A percentile compares a stretch with the other conserved stretches of the same genome.
Evolutionary conservation across 1,140 invertebrate species (phyloP).

Genomic region (Camponotus pennsylvanicus): DNA sequence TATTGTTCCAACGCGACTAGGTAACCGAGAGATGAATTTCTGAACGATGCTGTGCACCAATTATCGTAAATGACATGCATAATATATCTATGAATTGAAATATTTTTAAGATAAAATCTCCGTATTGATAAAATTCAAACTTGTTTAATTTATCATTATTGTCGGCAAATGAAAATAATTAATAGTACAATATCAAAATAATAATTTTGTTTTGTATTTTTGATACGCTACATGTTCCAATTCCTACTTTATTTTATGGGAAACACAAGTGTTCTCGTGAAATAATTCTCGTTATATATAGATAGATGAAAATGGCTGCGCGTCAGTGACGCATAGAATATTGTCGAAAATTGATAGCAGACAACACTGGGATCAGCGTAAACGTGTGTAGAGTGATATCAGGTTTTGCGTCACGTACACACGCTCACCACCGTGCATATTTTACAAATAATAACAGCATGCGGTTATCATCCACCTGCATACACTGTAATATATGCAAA

Average conservation of each 20-base stretch:
- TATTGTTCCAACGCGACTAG: constrained; percentile 47
- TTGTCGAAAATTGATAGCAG: constrained; percentile 32
- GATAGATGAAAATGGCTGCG: neutral
- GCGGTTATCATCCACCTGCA: constrained; percentile 66
- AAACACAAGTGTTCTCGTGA: neutral
- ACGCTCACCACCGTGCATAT: constrained; percentile 25
- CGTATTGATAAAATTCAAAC: neutral
- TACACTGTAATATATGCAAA: constrained; percentile 52
- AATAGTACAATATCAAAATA: neutral
- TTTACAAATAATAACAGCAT: constrained; percentile 65
- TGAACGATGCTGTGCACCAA: neutral
- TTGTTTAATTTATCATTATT: neutral
- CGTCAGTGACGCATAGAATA: constrained; percentile 13
- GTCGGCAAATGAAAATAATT: neutral
- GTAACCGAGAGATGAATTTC: constrained; percentile 36
- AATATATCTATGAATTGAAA: neutral
- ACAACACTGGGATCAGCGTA: neutral
- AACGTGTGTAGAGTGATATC: constrained; percentile 34
- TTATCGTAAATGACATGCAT: neutral
- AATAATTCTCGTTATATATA: neutral
- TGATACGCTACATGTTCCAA: neutral
- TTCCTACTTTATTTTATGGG: neutral
- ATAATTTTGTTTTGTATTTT: neutral
- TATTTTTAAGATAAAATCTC: neutral
- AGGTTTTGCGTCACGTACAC: constrained; percentile 6